Conservation (phyloP, 2,888 invertebrate genomes). For the Danaus chrysippus region DNA sequence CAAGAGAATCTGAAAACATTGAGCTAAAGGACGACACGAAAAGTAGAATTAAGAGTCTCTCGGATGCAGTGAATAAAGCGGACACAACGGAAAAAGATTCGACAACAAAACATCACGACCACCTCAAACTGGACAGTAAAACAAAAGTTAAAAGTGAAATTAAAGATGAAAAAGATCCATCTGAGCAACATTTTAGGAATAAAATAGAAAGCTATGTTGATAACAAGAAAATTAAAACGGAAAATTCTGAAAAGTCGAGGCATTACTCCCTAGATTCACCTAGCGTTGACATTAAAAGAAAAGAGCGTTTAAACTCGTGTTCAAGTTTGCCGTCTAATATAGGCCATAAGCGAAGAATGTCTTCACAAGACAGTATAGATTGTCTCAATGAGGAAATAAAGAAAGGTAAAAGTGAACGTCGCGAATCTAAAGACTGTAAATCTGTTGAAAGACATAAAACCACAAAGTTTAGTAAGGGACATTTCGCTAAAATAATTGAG, state of each 20-base stretch:
- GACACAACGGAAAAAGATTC: slow-evolving; percentile 68
- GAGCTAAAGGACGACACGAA: slow-evolving; percentile 64
- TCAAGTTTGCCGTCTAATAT: slow-evolving; percentile 81
- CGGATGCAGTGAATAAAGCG: slow-evolving; percentile 71
- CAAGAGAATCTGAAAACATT: slow-evolving; percentile 57
- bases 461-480: slow-evolving; percentile 79
- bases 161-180: slow-evolving; percentile 66
- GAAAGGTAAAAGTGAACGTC: slow-evolving; percentile 81
- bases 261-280: slow-evolving; percentile 74
- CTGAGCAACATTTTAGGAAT: slow-evolving; percentile 40
- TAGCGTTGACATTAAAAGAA: slow-evolving; percentile 71
- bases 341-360: slow-evolving; percentile 86
- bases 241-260: slow-evolving; percentile 64
- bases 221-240: slow-evolving; percentile 50
- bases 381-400: slow-evolving; percentile 80
- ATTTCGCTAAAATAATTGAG: slow-evolving; percentile 78
- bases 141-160: slow-evolving; percentile 60
- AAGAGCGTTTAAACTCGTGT: slow-evolving; percentile 80
- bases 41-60: slow-evolving; percentile 54
- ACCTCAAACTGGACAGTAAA: slow-evolving; percentile 41
- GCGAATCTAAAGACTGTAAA: slow-evolving; percentile 85
- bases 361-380: slow-evolving; percentile 85
- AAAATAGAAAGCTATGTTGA: slow-evolving; percentile 48
- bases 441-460: slow-evolving; percentile 65
- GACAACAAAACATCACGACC: slow-evolving; percentile 37